Evolutionary conservation across 2,888 invertebrate species (phyloP).

Genomic region (Girardia tigrina): DNA sequence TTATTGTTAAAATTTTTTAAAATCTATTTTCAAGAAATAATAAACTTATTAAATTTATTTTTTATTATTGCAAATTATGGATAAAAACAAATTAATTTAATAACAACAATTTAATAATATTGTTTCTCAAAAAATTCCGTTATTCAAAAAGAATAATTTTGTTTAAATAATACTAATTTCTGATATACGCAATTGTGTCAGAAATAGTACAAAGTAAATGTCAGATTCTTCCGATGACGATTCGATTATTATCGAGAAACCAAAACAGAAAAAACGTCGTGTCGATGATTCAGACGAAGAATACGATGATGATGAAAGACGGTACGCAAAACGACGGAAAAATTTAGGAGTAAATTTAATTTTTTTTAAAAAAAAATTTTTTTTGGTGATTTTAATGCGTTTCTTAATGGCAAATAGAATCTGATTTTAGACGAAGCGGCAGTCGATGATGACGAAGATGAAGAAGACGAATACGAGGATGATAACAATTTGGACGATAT

Average conservation of each 20-base stretch:
- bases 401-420: neutral
- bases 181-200: no score
- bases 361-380: neutral
- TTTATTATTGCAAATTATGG: no score
- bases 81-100: no score
- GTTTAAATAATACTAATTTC: no score
- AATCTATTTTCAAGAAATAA: no score
- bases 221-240: neutral
- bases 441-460: constrained; percentile 68
- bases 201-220: neutral
- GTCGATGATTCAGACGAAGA: constrained; percentile 3
- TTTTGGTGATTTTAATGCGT: neutral
- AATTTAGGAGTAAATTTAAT: neutral
- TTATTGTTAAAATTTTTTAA: no score
- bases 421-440: constrained; percentile 39
- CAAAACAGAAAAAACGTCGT: neutral
- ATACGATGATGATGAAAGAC: constrained; percentile 7
- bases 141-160: no score
- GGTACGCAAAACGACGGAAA: neutral
- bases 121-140: no score
- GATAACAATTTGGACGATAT: constrained; percentile 81
- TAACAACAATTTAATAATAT: no score
- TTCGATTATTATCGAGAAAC: neutral
- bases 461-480: constrained; percentile 54
- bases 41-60: no score